Evolutionary conservation across 1,140 invertebrate species (phyloP), one percentile per base, ranked within the genome.

Genomic region (Colletes latitarsis): DNA sequence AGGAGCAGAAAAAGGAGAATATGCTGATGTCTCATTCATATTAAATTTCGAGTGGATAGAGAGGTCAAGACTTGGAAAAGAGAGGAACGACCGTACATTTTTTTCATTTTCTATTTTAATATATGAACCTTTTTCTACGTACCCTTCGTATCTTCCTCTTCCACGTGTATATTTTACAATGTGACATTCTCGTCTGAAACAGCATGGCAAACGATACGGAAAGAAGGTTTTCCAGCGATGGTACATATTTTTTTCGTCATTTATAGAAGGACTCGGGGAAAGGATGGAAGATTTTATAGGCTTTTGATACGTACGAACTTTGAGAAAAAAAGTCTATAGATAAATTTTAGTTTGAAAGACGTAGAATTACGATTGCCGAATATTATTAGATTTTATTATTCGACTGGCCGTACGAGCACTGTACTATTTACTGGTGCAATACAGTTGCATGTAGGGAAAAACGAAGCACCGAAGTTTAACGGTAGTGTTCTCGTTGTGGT

Each of bases 11-110:
- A 21, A 82, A 60, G 60, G 53, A 73, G 43, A 83, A 67, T 66
- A 39, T 9, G 10, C 5, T 12, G 58, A 60, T 55, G 64, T 74
- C 64, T 81, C 52, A 43, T 87, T 86, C 86, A 83, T 86, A 75
- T 86, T 86, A 77, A 77, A 77, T 78, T 43, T 10, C 57, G 19
- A 68, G 72, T 39, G 63, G 72, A 57, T n/a, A 62, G 62, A 75
- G 43, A 49, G 46, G 46, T 17, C 17, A 19, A 52, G 41, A 6
- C 3, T 4, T 17, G 57, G 15, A 41, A 64, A 46, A 12, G 5
- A 19, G 21, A 41, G 0, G 17, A 15, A n/a, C 15, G n/a, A 43
- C 10, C 14, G 3, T 15, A 9, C 6, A 17, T 46, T 68, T 68
- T 60, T 57, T 10, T 55, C 60, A 9, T 2, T 15, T 70, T 62